Evolutionary conservation across 2,888 invertebrate species (phyloP).

Genomic region (Blomia tropicalis): DNA sequence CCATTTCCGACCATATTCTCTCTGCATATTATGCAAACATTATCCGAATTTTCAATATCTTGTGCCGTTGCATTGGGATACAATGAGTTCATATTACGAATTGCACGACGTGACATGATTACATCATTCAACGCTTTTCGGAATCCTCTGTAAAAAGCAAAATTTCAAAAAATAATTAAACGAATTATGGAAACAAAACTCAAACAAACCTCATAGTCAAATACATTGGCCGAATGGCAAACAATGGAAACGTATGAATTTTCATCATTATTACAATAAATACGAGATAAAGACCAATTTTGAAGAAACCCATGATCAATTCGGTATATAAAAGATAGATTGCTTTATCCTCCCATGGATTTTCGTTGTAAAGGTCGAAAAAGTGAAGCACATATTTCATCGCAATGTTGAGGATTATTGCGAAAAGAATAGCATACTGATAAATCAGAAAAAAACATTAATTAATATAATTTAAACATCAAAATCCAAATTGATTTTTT

Average conservation of each 20-base stretch:
- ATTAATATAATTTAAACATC: not conserved
- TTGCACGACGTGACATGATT: conserved; percentile 83
- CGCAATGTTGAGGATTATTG: conserved; percentile 74
- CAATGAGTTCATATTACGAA: conserved; percentile 91
- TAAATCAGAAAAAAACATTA: conserved; percentile 27
- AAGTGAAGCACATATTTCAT: conserved; percentile 80
- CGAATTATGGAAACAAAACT: conserved; percentile 33
- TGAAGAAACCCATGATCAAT: conserved; percentile 60
- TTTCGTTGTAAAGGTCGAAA: conserved; percentile 74
- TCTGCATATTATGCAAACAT: conserved; percentile 96
- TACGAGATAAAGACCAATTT: conserved; percentile 64
- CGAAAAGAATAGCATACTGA: conserved; percentile 79
- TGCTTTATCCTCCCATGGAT: conserved; percentile 98
- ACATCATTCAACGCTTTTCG: conserved; percentile 96
- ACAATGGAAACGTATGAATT: conserved; percentile 89
- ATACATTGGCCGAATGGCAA: conserved; percentile 97
- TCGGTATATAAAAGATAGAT: conserved; percentile 92
- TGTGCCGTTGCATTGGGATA: conserved; percentile 89
- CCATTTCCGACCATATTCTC: conserved; percentile 50
- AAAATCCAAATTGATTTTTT: conserved; percentile 3
- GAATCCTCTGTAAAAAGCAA: conserved; percentile 50
- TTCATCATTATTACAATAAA: conserved; percentile 92
- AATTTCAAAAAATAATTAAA: not conserved
- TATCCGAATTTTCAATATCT: conserved; percentile 77
- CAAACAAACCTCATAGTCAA: conserved; percentile 58